Conservation (phyloP, 2,797 vertebrate species). For the Selene dorsalis region DNA sequence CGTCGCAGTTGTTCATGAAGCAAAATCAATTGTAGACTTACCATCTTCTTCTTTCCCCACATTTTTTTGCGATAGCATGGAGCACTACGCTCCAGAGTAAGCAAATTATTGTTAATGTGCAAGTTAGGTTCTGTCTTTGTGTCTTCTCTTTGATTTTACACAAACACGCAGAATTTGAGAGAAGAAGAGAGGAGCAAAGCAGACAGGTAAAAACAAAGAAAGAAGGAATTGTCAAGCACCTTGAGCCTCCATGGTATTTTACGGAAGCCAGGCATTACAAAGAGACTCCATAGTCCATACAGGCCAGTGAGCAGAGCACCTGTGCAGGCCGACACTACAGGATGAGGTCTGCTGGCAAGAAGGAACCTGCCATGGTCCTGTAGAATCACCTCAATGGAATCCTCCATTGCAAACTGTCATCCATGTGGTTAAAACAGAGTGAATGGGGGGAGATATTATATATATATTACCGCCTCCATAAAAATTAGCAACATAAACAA, state of each 20-base stretch:
- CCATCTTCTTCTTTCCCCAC: slow-evolving; percentile 42
- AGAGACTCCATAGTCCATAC: slow-evolving; percentile 84
- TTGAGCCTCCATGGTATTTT: slow-evolving; percentile 81
- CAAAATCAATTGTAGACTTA: slow-evolving; percentile 49
- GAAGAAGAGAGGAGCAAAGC: slow-evolving; percentile 15
- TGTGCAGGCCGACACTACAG: slow-evolving; percentile 56
- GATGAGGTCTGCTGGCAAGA: slow-evolving; percentile 52
- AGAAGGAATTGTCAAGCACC: slow-evolving; percentile 62
- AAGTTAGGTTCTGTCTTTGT: slow-evolving; percentile 22
- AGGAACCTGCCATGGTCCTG: slow-evolving; percentile 61
- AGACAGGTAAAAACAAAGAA: neutral
- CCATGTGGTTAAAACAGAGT: neutral
- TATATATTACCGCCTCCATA: neutral
- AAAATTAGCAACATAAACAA: neutral
- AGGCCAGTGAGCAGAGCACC: slow-evolving; percentile 71
- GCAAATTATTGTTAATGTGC: slow-evolving; percentile 63
- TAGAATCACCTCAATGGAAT: slow-evolving; percentile 82
- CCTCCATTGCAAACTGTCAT: slow-evolving; percentile 78
- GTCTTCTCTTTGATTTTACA: slow-evolving; percentile 10
- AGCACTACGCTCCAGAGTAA: slow-evolving; percentile 62
- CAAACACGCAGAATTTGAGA: slow-evolving; percentile 15
- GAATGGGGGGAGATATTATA: neutral
- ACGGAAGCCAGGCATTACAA: slow-evolving; percentile 80
- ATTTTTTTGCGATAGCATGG: slow-evolving; percentile 45
- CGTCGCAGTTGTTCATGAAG: neutral